Percentiles rank a stretch among this genome's conserved stretches.
phyloP scores from a whole-genome alignment of 2,113 vertebrate genomes.

The Atrichornis clamosus region DNA sequence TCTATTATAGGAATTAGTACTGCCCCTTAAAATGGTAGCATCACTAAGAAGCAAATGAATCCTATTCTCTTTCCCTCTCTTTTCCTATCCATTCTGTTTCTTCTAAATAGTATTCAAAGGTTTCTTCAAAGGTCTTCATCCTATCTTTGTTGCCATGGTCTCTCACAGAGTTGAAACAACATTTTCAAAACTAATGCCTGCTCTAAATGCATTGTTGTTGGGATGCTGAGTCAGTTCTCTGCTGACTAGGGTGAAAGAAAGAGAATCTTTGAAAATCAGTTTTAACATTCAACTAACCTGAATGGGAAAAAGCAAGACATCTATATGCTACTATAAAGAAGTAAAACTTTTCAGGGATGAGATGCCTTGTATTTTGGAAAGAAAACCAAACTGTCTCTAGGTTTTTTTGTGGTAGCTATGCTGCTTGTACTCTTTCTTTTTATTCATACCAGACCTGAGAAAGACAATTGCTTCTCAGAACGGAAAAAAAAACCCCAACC shows the following conservation, averaged over 20 bases:
- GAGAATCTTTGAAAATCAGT: constrained; percentile 35
- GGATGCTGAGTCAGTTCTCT: constrained; percentile 58
- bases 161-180: constrained; percentile 52
- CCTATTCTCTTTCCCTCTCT: constrained; percentile 32
- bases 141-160: constrained; percentile 61
- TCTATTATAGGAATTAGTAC: constrained; percentile 63
- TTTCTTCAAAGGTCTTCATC: constrained; percentile 64
- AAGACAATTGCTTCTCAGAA: background rate
- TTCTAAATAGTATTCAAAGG: constrained; percentile 55
- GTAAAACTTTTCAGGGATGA: background rate
- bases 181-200: constrained; percentile 51
- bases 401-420: background rate
- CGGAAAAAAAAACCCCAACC: rapidly evolving
- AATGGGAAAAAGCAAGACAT: background rate
- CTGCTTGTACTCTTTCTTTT: constrained; percentile 5
- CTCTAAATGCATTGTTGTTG: constrained; percentile 50
- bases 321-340: background rate
- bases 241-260: constrained; percentile 5
- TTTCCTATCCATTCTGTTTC: constrained; percentile 44
- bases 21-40: constrained; percentile 54
- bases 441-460: constrained; percentile 42
- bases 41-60: constrained; percentile 56
- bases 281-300: constrained; percentile 49
- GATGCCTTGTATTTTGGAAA: background rate
- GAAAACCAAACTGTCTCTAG: background rate